Percentiles rank a stretch among this genome's conserved stretches.
These are phyloP conservation scores for Megalops atlanticus DNA, from an alignment of 2,113 vertebrate species.

Conservation along the genomic window DNA sequence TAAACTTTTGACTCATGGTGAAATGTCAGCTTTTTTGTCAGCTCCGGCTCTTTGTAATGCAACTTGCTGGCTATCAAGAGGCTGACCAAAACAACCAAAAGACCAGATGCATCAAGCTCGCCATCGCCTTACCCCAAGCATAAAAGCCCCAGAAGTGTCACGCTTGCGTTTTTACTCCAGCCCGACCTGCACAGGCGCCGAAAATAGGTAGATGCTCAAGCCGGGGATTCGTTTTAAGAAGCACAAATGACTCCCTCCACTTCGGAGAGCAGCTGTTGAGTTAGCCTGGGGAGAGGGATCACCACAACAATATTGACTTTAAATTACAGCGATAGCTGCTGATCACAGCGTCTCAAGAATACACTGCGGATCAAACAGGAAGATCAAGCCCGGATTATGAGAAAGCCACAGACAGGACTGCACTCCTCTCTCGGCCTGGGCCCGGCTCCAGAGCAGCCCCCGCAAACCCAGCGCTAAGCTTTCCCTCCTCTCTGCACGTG, in stretches of 20 bases:
- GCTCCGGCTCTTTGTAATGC: no score
- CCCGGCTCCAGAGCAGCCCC: conserved; percentile 39
- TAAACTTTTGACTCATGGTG: no score
- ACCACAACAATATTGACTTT: conserved; percentile 75
- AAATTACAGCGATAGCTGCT: conserved; percentile 75
- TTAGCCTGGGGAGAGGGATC: conserved; percentile 69
- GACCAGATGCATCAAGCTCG: conserved; percentile 21
- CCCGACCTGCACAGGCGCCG: conserved; percentile 25
- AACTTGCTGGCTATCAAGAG: no score
- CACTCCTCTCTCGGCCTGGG: conserved; percentile 51
- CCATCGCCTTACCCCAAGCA: conserved; percentile 27
- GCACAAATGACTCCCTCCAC: conserved; percentile 54
- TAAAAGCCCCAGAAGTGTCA: conserved; percentile 28
- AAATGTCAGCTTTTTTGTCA: no score
- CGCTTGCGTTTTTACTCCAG: not conserved
- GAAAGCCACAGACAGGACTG: conserved; percentile 72
- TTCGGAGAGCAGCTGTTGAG: conserved; percentile 47
- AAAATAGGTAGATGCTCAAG: conserved; percentile 41
- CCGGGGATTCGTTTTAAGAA: conserved; percentile 59
- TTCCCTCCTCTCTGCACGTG: conserved; percentile 48
- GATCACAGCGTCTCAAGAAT: conserved; percentile 72
- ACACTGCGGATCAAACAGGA: conserved; percentile 73
- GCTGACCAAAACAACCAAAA: conserved; percentile 15
- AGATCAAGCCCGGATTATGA: conserved; percentile 77
- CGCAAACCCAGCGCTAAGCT: conserved; percentile 63